Base-by-base conservation (phyloP, 2,113 vertebrate genomes). In the Hyaena hyaena region DNA sequence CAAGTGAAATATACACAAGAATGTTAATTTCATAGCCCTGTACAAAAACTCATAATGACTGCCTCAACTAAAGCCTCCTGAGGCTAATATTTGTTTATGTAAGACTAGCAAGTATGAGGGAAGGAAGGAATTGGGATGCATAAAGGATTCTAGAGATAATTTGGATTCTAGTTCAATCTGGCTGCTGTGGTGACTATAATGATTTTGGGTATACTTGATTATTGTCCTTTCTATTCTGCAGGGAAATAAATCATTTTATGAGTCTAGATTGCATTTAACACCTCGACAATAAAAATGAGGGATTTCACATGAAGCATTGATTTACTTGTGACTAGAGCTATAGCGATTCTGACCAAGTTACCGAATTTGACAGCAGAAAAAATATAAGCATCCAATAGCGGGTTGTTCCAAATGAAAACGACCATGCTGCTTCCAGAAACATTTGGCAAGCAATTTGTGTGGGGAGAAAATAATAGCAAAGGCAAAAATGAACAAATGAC, bases 201-300 rank as follows among this genome's bases (percentile, higher is more conserved):
- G 83, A 93, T 93, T 95, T 86, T 89, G 50, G 66, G 92, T 88
- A 74, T 48, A 63, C 50, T 93, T 91, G 73, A 96, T 96, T 92
- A 87, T 66, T 88, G 28, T 77, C n/a, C 55, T 91, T 95, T 66
- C 31, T 90, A 28, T n/a, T 85, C 35, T 45, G 11, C 19, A 16
- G 71, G 58, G 71, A 94, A 96, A 96, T 88, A 95, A 94, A 92
- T 96, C 63, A 88, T 83, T 55, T 81, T 79, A 39, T 95, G 83
- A 87, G 80, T 84, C 55, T 90, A 45, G 43, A 86, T 93, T 95
- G 66, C 55, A 45, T 88, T 97, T 84, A 97, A 94, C 43, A 97
- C 43, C 48, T 86, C 50, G 1, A 95, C 76, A 73, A 92, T 96
- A 97, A 97, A 96, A 97, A 93, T 93, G 92, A 96, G 45, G 66